Percentiles rank a stretch among this genome's conserved stretches.
These are phyloP conservation scores for Apis mellifera DNA, from an alignment of 1,140 invertebrate species.

Conservation along the genomic window DNA sequence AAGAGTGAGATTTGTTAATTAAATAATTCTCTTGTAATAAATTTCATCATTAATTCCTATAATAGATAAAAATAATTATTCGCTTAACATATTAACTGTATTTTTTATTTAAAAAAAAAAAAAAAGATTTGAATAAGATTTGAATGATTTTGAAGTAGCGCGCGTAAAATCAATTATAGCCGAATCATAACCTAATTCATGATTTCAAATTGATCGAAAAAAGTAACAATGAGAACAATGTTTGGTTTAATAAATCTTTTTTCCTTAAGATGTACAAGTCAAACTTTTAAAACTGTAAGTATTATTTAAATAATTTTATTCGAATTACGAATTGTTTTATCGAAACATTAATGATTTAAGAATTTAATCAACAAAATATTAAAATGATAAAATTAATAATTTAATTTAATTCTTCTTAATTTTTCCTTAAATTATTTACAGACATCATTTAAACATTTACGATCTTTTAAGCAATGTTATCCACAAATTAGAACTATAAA, in stretches of 20 bases:
- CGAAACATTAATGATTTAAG: background rate
- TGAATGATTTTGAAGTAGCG: background rate
- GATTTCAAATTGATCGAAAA: background rate
- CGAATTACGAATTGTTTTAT: background rate
- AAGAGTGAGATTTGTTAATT: background rate
- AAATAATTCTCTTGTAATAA: background rate
- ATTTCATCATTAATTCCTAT: background rate
- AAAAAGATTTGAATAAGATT: too few relatives aligned
- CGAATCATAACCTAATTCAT: conserved; percentile 15
- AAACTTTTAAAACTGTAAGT: conserved; percentile 36
- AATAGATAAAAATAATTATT: background rate
- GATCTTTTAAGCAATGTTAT: background rate
- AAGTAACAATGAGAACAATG: conserved; percentile 18
- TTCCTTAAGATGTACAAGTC: background rate
- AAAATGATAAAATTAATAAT: background rate
- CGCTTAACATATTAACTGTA: too few relatives aligned
- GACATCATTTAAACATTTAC: background rate
- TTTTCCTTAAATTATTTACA: background rate
- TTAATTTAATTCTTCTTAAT: background rate
- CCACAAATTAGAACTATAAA: conserved; percentile 36
- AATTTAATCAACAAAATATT: background rate
- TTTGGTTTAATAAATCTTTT: conserved; percentile 31
- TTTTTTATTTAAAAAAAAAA: background rate
- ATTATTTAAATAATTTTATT: background rate
- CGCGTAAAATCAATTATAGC: background rate